These are phyloP conservation scores for Paratilapia polleni DNA, from an alignment of 2,113 vertebrate genomes.

Conservation along the genomic window DNA sequence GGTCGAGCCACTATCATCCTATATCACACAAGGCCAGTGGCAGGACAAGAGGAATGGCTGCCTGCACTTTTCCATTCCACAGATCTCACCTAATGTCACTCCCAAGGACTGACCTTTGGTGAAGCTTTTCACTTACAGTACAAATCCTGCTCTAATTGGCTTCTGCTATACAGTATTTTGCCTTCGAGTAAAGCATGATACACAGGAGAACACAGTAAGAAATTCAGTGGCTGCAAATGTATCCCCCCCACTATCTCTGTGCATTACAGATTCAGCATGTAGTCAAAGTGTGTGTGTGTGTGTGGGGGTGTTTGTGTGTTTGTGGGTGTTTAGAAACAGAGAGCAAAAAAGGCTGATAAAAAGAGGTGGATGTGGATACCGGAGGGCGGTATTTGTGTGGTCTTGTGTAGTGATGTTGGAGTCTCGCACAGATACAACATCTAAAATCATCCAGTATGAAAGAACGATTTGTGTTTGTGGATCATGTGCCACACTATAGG, in stretches of 20 bases:
- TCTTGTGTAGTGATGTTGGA: not conserved
- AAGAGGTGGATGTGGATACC: not conserved
- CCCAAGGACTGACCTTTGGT: constrained; percentile 66
- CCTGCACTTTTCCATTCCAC: constrained; percentile 47
- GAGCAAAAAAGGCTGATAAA: not conserved
- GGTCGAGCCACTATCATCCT: constrained; percentile 48
- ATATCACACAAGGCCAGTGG: constrained; percentile 64
- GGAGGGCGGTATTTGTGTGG: not conserved
- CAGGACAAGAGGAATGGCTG: constrained; percentile 59
- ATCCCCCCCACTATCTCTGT: not conserved
- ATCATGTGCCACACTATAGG: not conserved
- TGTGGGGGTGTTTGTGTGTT: not conserved
- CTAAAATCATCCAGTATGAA: not conserved
- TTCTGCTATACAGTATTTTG: constrained; percentile 27
- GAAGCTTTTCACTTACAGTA: constrained; percentile 30
- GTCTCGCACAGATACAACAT: not conserved
- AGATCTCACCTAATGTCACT: constrained; percentile 45
- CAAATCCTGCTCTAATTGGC: constrained; percentile 67
- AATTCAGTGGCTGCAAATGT: constrained; percentile 26
- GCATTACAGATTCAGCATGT: not conserved
- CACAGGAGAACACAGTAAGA: not conserved
- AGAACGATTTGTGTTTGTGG: not conserved
- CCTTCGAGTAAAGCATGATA: constrained; percentile 11
- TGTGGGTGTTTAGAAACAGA: not conserved
- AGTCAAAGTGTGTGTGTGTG: not conserved